Evolutionary conservation across 2,797 vertebrate genomes (phyloP).

Genomic region (Syngnathus rostellatus): DNA sequence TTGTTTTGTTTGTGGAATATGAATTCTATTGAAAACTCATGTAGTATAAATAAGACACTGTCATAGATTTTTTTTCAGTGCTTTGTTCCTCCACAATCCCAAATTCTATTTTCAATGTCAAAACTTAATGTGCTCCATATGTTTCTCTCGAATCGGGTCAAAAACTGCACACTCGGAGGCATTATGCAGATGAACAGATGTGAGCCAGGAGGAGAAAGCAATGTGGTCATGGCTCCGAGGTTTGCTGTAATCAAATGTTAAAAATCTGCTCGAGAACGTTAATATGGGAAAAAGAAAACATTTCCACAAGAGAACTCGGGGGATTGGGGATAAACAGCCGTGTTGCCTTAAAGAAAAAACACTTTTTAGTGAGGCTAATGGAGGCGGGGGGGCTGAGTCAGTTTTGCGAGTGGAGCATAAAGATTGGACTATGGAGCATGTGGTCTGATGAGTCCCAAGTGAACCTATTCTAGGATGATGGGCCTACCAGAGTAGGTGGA

Average conservation of each 20-base stretch:
- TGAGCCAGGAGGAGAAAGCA: not conserved
- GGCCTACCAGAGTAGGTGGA: not conserved
- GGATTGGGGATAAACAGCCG: not conserved
- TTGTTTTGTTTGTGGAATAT: too few relatives aligned
- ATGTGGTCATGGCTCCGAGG: not conserved
- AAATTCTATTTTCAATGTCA: not conserved
- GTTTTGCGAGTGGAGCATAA: not conserved
- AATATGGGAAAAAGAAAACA: not conserved
- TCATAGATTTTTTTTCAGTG: too few relatives aligned
- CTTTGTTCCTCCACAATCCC: not conserved
- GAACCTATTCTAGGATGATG: not conserved
- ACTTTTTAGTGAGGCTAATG: not conserved
- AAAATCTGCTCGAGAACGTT: not conserved
- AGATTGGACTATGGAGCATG: not conserved
- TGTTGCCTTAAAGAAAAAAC: not conserved
- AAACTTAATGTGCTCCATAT: not conserved
- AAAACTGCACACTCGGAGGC: not conserved
- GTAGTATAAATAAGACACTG: too few relatives aligned
- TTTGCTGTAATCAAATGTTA: not conserved
- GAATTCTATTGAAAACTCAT: too few relatives aligned
- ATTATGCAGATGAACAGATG: not conserved
- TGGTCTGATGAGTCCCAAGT: slow-evolving; percentile 1
- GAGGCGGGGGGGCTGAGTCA: not conserved
- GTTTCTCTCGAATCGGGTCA: not conserved
- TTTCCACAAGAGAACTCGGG: not conserved